Base-by-base conservation (phyloP, 2,797 vertebrate species). In the Crypturellus tataupa region DNA sequence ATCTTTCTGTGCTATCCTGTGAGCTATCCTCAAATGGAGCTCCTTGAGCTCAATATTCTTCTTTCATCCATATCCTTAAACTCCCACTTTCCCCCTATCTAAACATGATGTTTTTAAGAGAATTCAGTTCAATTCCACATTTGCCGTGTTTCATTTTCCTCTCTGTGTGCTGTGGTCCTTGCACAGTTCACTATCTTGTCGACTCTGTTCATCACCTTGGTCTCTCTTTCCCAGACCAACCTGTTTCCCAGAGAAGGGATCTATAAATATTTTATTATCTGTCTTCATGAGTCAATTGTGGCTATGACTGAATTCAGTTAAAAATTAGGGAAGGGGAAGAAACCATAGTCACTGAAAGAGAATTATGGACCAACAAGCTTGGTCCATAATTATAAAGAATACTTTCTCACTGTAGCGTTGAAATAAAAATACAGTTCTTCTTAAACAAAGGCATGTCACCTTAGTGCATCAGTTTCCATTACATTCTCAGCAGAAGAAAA, bases 401-500 rank as follows among this genome's bases (percentile, higher is more conserved):
- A 3, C 24, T 60, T 37, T 56, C 29, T 19, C n/a, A 44, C 63
- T 67, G 46, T 90, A 90, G 59, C 65, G 15, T 19, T 46, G n/a
- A 86, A 91, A 81, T 67, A 88, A 93, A 91, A 71, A 33, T 56
- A 56, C 14, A 18, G 85, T 85, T 89, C 51, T 73, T 29, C 27
- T 1, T 1, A 79, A 94, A 88, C 63, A 67, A 69, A 88, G 85
- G 55, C 3, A 0, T 51, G 55, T 65, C 37, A 65, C 24, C 29
- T 25, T 93, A 65, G 78, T 25, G 42, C 47, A 88, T 88, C 73
- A 23, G 84, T 94, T 94, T 81, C 73, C 77, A 81, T 70, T 63
- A 56, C n/a, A 64, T 94, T 88, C 94, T 49, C 89, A 70, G 47
- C 59, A 88, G 85, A 79, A 93, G 83, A 63, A 91, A 93, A 85